phyloP scores from a whole-genome alignment of 1,140 invertebrate genomes.

The Cephus cinctus region DNA sequence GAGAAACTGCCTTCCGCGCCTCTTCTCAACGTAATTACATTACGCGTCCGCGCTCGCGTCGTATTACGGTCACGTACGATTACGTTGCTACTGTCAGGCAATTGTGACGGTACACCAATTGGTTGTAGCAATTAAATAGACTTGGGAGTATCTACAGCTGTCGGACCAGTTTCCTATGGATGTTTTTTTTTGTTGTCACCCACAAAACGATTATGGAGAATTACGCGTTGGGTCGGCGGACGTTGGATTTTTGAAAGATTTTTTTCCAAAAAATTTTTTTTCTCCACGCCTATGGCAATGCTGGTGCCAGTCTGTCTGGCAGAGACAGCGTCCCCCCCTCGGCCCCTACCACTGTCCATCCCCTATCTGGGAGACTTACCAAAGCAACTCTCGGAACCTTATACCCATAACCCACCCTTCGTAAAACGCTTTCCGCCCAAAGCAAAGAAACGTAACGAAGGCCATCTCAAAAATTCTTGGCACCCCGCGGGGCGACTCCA shows the following conservation, averaged over 20 bases:
- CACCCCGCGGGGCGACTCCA: conserved; percentile 29
- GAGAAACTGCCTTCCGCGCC: conserved; percentile 42
- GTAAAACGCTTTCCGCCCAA: conserved; percentile 19
- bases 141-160: too few relatives aligned
- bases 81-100: too few relatives aligned
- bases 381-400: too few relatives aligned
- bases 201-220: background rate
- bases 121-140: too few relatives aligned
- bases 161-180: too few relatives aligned
- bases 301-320: conserved; percentile 37
- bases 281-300: conserved; percentile 17
- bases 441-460: conserved; percentile 25
- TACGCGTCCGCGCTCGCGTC: conserved; percentile 26
- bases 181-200: too few relatives aligned
- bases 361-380: too few relatives aligned
- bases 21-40: conserved; percentile 46
- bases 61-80: too few relatives aligned
- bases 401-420: too few relatives aligned
- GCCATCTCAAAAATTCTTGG: conserved; percentile 35
- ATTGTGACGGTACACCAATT: too few relatives aligned
- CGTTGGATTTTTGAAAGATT: background rate
- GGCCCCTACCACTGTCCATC: background rate
- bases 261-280: conserved; percentile 9
- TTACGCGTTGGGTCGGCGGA: background rate
- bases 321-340: conserved; percentile 15